phyloP scores from a whole-genome alignment of 2,888 invertebrate species.

The Athalia rosae region DNA sequence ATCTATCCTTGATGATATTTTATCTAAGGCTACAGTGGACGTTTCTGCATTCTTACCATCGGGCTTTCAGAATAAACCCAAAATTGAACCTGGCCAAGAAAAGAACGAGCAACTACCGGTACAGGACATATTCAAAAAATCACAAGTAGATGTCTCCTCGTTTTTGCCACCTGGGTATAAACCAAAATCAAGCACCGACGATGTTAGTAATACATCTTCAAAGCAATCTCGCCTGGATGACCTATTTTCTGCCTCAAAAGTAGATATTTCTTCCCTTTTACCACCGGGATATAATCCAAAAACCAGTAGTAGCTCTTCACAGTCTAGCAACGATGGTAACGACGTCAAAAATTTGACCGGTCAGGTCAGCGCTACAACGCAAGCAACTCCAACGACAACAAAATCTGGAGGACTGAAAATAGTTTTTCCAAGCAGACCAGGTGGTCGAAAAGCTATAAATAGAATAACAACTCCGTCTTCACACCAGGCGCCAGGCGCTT shows the following conservation, averaged over 20 bases:
- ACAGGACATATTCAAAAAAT: slow-evolving; percentile 67
- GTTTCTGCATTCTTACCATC: slow-evolving; percentile 80
- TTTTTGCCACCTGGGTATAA: slow-evolving; percentile 78
- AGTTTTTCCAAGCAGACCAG: slow-evolving; percentile 88
- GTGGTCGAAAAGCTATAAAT: slow-evolving; percentile 78
- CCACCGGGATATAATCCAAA: slow-evolving; percentile 79
- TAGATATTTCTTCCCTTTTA: slow-evolving; percentile 77
- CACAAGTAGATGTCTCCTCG: slow-evolving; percentile 71
- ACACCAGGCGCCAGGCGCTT: slow-evolving; percentile 74
- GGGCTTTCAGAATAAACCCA: slow-evolving; percentile 75
- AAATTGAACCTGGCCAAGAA: slow-evolving; percentile 31
- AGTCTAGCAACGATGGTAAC: background rate
- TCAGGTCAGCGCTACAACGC: slow-evolving; percentile 16
- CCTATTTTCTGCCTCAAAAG: slow-evolving; percentile 54
- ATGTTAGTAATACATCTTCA: slow-evolving; percentile 15
- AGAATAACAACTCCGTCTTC: slow-evolving; percentile 77
- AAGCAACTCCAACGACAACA: slow-evolving; percentile 64
- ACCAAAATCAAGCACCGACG: slow-evolving; percentile 50
- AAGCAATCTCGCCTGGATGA: slow-evolving; percentile 25
- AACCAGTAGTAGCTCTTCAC: slow-evolving; percentile 42
- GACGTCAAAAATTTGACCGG: background rate
- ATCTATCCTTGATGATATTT: slow-evolving; percentile 65
- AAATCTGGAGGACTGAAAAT: slow-evolving; percentile 77
- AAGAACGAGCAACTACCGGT: slow-evolving; percentile 64
- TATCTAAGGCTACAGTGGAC: slow-evolving; percentile 71